phyloP scores from a whole-genome alignment of 1,140 invertebrate species.

The Zaprionus lachaisei region DNA sequence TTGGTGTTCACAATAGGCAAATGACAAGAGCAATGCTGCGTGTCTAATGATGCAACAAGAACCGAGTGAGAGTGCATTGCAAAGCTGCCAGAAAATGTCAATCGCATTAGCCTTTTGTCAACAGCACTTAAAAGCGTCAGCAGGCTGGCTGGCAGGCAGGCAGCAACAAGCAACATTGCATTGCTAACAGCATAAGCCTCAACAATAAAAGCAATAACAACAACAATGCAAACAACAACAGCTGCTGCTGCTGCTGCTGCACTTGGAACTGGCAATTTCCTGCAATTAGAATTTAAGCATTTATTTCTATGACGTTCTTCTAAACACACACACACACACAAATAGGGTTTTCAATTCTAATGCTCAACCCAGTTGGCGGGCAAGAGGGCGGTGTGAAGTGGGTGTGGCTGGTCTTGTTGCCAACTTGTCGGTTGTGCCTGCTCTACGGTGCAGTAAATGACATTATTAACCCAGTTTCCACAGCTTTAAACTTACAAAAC shows the following conservation, averaged over 20 bases:
- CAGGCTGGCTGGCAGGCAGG: slow-evolving; percentile 1
- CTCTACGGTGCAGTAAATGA: slow-evolving; percentile 73
- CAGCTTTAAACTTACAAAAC: slow-evolving; percentile 53
- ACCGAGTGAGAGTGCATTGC: neutral
- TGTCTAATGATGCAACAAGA: slow-evolving; percentile 48
- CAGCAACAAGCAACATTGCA: slow-evolving; percentile 23
- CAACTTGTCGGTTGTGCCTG: slow-evolving; percentile 42
- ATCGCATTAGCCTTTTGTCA: slow-evolving; percentile 56
- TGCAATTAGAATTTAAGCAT: slow-evolving; percentile 53
- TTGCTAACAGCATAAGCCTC: slow-evolving; percentile 33
- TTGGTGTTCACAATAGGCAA: slow-evolving; percentile 10
- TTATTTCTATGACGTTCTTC: slow-evolving; percentile 43
- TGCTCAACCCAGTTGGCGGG: slow-evolving; percentile 16
- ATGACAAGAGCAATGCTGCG: slow-evolving; percentile 37
- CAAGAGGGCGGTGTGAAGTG: neutral
- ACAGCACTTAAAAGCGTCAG: slow-evolving; percentile 32
- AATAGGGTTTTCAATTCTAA: slow-evolving; percentile 51
- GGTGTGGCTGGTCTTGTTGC: slow-evolving; percentile 44
- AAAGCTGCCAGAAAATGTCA: slow-evolving; percentile 42
- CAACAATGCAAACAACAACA: neutral
- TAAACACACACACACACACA: slow-evolving; percentile 19
- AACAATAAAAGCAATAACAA: slow-evolving; percentile 14
- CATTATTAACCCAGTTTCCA: slow-evolving; percentile 79
- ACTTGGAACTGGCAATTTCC: slow-evolving; percentile 42
- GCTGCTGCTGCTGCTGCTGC: neutral